Evolutionary conservation across 2,888 invertebrate genomes (phyloP), one percentile per base, ranked within the genome.

Genomic region (Andricus curvator): DNA sequence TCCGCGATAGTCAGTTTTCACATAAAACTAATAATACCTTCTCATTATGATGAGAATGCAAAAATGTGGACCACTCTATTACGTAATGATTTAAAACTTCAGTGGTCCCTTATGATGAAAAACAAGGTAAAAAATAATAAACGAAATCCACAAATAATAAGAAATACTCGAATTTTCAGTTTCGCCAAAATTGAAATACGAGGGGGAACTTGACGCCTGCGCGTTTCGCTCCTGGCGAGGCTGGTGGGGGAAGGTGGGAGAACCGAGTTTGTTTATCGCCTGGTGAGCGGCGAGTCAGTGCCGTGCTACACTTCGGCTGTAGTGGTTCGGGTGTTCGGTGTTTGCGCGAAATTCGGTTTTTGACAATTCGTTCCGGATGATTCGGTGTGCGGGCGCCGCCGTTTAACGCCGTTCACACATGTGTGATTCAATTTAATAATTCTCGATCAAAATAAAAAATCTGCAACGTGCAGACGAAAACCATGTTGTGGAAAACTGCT

Each of bases 221-320:
- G 84, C 67, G 82, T 60, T 78, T 37, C 78, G 80, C 48, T 79
- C 6, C 41, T 80, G 51, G 65, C 9, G 81, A 48, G 77, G 77
- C 77, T 74, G 82, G 77, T 79, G 79, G 84, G 80, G 82, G 81
- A 83, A 85, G 83, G 83, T 88, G 88, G 88, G 88, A 88, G 89
- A 88, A 86, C 86, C 82, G 89, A 89, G 91, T 92, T 92, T 92
- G 92, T 92, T 92, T 92, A 92, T 92, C 90, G 91, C 88, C 87
- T 89, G 89, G 88, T 87, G 87, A 87, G 88, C 86, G 86, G 87
- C 85, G 87, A 86, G 85, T 86, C 76, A 92, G 92, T 92, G 89
- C 89, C 90, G 90, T 90, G 89, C 88, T 88, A 89, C 88, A 86
- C 88, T 89, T 86, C 86, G 88, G 83, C 85, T 85, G 89, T 84